Conservation (phyloP, 2,797 vertebrate species). For the Gallinago solitaria region DNA sequence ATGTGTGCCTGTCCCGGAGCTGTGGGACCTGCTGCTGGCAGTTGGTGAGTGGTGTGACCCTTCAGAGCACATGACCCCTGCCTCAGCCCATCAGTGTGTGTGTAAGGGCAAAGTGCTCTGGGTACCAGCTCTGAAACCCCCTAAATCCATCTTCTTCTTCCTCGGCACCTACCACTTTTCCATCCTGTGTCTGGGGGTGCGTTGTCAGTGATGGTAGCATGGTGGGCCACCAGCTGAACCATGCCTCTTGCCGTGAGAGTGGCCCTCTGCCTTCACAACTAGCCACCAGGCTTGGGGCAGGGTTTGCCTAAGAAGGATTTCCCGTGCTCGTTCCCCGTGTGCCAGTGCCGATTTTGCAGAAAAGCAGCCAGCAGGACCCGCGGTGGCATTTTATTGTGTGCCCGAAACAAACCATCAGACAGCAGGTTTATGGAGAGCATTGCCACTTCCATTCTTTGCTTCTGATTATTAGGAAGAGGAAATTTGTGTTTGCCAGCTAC, state of each 20-base stretch:
- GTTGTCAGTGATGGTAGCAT: fast-evolving
- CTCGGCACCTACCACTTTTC: neutral
- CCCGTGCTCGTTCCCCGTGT: fast-evolving
- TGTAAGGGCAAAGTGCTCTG: neutral
- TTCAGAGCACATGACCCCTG: fast-evolving
- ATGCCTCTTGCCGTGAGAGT: neutral
- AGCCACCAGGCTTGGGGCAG: neutral
- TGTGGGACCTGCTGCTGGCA: neutral
- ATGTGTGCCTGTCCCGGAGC: neutral
- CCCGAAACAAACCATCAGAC: neutral
- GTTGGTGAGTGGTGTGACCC: neutral
- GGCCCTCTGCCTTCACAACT: neutral
- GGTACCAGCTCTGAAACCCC: neutral
- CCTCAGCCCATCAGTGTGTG: neutral
- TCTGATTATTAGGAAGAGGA: neutral
- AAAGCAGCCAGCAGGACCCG: neutral
- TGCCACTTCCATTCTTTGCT: neutral
- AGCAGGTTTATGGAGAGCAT: neutral
- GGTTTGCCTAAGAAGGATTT: neutral
- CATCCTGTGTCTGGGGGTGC: neutral
- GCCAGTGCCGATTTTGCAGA: neutral
- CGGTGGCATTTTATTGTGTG: neutral
- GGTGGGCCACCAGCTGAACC: neutral
- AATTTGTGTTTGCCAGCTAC: neutral
- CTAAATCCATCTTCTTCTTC: neutral